Percentiles rank a stretch among this genome's conserved stretches.
Conservation (phyloP, 2,113 vertebrate species). For the Centropus unirufus region DNA sequence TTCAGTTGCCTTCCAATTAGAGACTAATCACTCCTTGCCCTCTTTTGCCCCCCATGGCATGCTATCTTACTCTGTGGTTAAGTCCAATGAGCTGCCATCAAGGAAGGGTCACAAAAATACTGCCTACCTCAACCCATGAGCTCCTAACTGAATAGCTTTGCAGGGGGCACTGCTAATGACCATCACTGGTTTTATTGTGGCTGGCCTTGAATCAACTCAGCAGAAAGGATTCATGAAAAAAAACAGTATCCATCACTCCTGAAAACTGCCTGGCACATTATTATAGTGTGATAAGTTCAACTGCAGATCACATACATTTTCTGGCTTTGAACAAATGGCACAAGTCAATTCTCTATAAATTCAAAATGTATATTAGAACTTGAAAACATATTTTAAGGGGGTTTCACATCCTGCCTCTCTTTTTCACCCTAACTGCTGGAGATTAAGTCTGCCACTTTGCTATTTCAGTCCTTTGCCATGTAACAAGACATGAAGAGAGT, state of each 20-base stretch:
- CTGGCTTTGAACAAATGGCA: conserved; percentile 72
- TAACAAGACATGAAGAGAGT: conserved; percentile 55
- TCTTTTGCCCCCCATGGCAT: not conserved
- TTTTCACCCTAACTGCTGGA: conserved; percentile 69
- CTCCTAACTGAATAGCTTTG: not conserved
- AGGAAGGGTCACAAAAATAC: not conserved
- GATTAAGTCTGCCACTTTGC: conserved; percentile 67
- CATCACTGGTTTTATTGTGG: not conserved
- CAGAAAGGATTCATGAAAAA: conserved; percentile 15
- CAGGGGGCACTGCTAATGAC: conserved; percentile 14
- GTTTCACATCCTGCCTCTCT: conserved; percentile 70
- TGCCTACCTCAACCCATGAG: not conserved
- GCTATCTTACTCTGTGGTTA: not conserved
- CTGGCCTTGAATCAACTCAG: conserved; percentile 49
- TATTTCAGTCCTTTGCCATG: conserved; percentile 1
- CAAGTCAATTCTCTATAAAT: conserved; percentile 72
- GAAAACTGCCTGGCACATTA: conserved; percentile 71
- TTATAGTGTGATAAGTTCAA: conserved; percentile 68
- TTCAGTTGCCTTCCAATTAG: not conserved
- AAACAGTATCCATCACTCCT: conserved; percentile 68
- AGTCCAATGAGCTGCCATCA: not conserved
- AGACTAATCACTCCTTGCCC: not conserved
- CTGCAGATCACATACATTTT: conserved; percentile 66
- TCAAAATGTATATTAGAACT: conserved; percentile 74
- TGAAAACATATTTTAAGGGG: conserved; percentile 71